These are phyloP conservation scores for Ichneumon xanthorius DNA, from an alignment of 2,888 invertebrate genomes.

Conservation along the genomic window DNA sequence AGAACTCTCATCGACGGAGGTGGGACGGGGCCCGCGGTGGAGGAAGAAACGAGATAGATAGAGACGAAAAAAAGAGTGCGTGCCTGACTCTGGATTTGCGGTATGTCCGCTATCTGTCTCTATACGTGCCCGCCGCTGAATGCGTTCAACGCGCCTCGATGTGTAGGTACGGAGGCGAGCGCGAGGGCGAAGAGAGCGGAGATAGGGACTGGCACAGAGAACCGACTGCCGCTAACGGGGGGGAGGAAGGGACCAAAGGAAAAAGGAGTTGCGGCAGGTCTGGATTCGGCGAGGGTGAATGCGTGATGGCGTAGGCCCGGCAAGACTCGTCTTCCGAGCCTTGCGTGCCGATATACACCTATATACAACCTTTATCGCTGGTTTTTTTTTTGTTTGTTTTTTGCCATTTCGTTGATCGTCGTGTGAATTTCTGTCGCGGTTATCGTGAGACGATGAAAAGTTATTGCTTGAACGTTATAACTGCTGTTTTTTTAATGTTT, in stretches of 20 bases:
- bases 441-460: no score
- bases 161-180: slow-evolving; percentile 48
- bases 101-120: slow-evolving; percentile 43
- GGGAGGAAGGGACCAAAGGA: slow-evolving; percentile 71
- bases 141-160: slow-evolving; percentile 30
- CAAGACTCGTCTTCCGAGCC: slow-evolving; percentile 70
- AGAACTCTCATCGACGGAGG: slow-evolving; percentile 50
- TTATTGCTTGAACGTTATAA: no score
- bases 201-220: slow-evolving; percentile 59
- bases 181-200: slow-evolving; percentile 37
- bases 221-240: slow-evolving; percentile 47
- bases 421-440: no score
- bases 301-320: slow-evolving; percentile 78
- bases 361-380: not conserved
- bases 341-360: slow-evolving; percentile 60
- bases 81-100: slow-evolving; percentile 64
- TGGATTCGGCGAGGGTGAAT: slow-evolving; percentile 79
- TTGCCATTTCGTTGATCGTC: no score
- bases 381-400: not conserved
- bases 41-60: slow-evolving; percentile 56
- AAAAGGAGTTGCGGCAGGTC: slow-evolving; percentile 74
- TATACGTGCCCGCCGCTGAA: not conserved
- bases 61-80: slow-evolving; percentile 62
- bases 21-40: slow-evolving; percentile 42
- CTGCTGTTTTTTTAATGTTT: no score